Evolutionary conservation across 2,888 invertebrate genomes (phyloP).

Genomic region (Schrankia costaestrigalis): DNA sequence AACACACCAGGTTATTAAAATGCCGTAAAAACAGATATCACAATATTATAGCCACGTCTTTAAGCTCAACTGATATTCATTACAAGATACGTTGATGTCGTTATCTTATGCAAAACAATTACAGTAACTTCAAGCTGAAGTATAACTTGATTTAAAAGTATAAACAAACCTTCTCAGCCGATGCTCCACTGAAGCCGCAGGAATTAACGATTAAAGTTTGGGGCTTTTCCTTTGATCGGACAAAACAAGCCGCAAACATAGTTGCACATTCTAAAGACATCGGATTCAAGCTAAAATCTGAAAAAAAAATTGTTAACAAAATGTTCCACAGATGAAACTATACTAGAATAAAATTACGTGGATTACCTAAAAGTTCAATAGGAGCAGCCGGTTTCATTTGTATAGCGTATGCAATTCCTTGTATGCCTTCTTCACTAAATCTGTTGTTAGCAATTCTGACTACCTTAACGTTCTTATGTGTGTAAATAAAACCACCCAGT

Average conservation of each 20-base stretch:
- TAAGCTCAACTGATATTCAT: too few species aligned
- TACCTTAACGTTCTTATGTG: slow-evolving; percentile 68
- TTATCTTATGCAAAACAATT: too few species aligned
- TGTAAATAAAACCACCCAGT: slow-evolving; percentile 77
- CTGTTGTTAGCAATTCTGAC: slow-evolving; percentile 79
- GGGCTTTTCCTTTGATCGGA: slow-evolving; percentile 77
- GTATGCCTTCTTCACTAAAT: slow-evolving; percentile 76
- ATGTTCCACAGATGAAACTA: not conserved
- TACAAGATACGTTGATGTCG: too few species aligned
- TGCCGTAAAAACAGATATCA: too few species aligned
- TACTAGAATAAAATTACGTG: not conserved
- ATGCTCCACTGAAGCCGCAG: slow-evolving; percentile 76
- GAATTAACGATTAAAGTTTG: slow-evolving; percentile 78
- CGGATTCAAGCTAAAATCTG: slow-evolving; percentile 82
- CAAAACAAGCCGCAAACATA: slow-evolving; percentile 80
- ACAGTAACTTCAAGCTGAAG: not conserved
- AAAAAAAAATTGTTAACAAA: slow-evolving; percentile 1
- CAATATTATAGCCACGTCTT: too few species aligned
- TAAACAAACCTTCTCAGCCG: slow-evolving; percentile 64
- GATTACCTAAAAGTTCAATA: slow-evolving; percentile 64
- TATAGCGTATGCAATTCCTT: slow-evolving; percentile 77
- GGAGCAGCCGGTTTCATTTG: slow-evolving; percentile 74
- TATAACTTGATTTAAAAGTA: not conserved
- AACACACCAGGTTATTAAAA: too few species aligned
- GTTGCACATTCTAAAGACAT: slow-evolving; percentile 81